Evolutionary conservation across 2,888 invertebrate species (phyloP).

Genomic region (Eledone cirrhosa): DNA sequence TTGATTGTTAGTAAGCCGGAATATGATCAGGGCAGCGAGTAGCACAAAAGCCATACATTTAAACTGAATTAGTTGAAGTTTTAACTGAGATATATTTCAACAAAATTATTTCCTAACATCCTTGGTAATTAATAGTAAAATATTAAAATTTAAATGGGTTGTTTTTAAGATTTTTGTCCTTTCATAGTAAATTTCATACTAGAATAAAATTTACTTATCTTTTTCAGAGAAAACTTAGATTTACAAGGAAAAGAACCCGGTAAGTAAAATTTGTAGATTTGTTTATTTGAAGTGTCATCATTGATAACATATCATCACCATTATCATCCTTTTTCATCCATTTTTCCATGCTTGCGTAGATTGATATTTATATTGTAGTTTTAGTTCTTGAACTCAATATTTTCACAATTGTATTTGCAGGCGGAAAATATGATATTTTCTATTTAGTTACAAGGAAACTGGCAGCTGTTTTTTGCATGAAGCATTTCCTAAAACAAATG

Average conservation of each 20-base stretch:
- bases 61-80: too few species aligned
- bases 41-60: too few species aligned
- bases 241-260: constrained; percentile 23
- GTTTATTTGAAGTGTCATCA: not conserved
- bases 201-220: too few species aligned
- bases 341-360: not conserved
- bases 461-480: constrained; percentile 26
- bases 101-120: too few species aligned
- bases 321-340: too few species aligned
- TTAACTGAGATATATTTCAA: too few species aligned
- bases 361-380: not conserved
- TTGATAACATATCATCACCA: not conserved
- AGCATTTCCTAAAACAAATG: constrained; percentile 16
- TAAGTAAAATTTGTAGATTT: not conserved
- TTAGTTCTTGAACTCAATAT: too few species aligned
- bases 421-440: constrained; percentile 23
- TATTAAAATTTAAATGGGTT: not conserved
- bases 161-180: not conserved
- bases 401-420: not conserved
- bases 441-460: constrained; percentile 10
- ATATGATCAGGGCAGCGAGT: too few species aligned
- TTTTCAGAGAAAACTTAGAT: constrained; percentile 25
- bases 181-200: too few species aligned
- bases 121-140: too few species aligned
- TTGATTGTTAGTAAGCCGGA: too few species aligned